Conservation (phyloP, 1,140 invertebrate genomes). For the Neuroterus valhalla region DNA sequence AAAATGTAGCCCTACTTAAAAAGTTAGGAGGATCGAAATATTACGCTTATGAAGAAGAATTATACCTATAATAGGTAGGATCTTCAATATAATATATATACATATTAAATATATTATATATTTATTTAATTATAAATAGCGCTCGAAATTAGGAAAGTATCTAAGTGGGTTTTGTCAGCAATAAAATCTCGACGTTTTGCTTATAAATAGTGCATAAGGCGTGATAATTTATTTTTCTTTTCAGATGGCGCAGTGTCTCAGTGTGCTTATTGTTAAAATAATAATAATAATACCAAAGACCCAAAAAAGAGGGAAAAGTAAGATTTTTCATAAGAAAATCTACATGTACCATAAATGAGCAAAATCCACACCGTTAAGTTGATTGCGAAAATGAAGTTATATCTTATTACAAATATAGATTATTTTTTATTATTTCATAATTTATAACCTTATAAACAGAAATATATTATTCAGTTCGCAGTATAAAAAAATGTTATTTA, state of each 20-base stretch:
- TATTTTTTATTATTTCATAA: no score
- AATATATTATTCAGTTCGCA: no score
- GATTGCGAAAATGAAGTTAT: neutral
- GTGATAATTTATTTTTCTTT: slow-evolving; percentile 42
- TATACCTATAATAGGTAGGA: slow-evolving; percentile 41
- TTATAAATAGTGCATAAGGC: slow-evolving; percentile 23
- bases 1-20: slow-evolving; percentile 38
- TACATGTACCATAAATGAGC: neutral
- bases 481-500: no score
- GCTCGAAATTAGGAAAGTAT: slow-evolving; percentile 36
- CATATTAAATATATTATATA: slow-evolving; percentile 13
- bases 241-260: slow-evolving; percentile 61
- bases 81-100: slow-evolving; percentile 33
- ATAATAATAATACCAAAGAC: slow-evolving; percentile 35
- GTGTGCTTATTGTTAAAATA: slow-evolving; percentile 57
- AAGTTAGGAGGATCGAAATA: slow-evolving; percentile 62
- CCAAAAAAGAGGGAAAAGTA: slow-evolving; percentile 15
- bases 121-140: slow-evolving; percentile 49
- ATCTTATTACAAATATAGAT: no score
- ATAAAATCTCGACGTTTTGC: slow-evolving; percentile 32
- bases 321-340: neutral
- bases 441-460: no score
- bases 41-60: slow-evolving; percentile 63
- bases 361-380: neutral
- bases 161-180: slow-evolving; percentile 36